Percentiles rank a stretch among this genome's conserved stretches.
phyloP scores from a whole-genome alignment of 2,797 vertebrate genomes.

The Orientallactaga sibirica region DNA sequence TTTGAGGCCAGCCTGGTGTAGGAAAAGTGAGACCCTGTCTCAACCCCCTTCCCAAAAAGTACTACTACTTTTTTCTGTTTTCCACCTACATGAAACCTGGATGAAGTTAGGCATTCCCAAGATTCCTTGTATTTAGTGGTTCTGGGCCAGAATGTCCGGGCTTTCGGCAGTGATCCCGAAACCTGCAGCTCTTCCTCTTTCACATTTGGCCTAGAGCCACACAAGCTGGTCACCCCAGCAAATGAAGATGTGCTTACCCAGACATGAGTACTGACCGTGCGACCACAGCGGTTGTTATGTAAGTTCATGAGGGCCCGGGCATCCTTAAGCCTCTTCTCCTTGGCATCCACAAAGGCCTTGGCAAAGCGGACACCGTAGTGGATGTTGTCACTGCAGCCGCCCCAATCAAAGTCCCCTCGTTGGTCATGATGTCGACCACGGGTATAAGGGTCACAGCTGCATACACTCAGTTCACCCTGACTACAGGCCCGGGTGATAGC shows the following conservation, averaged over 20 bases:
- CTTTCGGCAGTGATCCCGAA: slow-evolving; percentile 38
- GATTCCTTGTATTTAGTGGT: neutral
- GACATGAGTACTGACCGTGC: slow-evolving; percentile 92
- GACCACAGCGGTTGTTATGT: slow-evolving; percentile 98
- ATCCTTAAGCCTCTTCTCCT: slow-evolving; percentile 96
- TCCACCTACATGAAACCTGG: neutral
- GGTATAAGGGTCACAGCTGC: slow-evolving; percentile 94
- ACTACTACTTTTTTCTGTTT: slow-evolving; percentile 16
- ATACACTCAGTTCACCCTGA: slow-evolving; percentile 96
- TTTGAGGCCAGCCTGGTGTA: neutral
- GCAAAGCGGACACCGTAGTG: slow-evolving; percentile 97
- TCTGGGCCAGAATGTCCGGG: neutral
- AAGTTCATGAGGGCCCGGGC: slow-evolving; percentile 97
- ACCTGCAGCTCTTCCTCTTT: neutral
- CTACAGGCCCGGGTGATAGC: slow-evolving; percentile 97
- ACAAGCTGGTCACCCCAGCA: slow-evolving; percentile 15
- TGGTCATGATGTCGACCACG: slow-evolving; percentile 92
- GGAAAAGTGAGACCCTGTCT: neutral
- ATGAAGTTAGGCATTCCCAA: neutral
- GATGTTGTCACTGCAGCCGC: slow-evolving; percentile 98
- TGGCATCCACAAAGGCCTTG: slow-evolving; percentile 97
- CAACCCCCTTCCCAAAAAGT: neutral
- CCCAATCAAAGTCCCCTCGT: slow-evolving; percentile 96
- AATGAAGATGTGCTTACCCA: neutral
- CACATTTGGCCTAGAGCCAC: neutral